These are phyloP conservation scores for Halictus ligatus DNA, from an alignment of 2,888 invertebrate species.

Conservation along the genomic window DNA sequence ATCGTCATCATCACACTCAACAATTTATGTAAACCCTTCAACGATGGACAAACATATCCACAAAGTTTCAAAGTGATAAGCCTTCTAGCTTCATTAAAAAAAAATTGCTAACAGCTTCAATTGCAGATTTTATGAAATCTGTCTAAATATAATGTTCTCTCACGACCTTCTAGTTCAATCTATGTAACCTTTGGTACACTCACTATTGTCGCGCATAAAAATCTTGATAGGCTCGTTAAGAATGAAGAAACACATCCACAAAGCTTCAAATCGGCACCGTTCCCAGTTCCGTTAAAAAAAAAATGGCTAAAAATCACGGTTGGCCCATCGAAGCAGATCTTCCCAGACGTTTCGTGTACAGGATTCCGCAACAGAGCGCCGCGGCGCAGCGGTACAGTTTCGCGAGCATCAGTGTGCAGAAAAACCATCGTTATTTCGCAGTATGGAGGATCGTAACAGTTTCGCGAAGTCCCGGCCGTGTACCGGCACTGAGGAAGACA, in stretches of 20 bases:
- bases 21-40: neutral
- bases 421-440: neutral
- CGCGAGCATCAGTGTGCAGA: neutral
- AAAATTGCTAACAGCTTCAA: neutral
- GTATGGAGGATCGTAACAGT: conserved; percentile 2
- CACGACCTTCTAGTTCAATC: no score
- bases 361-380: neutral
- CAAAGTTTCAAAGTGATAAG: neutral
- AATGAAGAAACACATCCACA: neutral
- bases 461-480: neutral
- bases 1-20: neutral
- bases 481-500: conserved; percentile 1
- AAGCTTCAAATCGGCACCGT: neutral
- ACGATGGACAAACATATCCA: neutral
- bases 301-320: neutral
- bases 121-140: no score
- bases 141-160: no score
- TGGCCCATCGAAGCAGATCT: neutral
- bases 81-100: no score
- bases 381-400: neutral
- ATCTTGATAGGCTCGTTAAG: rapidly evolving
- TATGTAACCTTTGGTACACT: neutral
- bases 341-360: neutral
- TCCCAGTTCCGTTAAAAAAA: neutral
- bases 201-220: neutral